These are phyloP conservation scores for Hydrophis major DNA, from an alignment of 2,797 vertebrate species.

Conservation along the genomic window DNA sequence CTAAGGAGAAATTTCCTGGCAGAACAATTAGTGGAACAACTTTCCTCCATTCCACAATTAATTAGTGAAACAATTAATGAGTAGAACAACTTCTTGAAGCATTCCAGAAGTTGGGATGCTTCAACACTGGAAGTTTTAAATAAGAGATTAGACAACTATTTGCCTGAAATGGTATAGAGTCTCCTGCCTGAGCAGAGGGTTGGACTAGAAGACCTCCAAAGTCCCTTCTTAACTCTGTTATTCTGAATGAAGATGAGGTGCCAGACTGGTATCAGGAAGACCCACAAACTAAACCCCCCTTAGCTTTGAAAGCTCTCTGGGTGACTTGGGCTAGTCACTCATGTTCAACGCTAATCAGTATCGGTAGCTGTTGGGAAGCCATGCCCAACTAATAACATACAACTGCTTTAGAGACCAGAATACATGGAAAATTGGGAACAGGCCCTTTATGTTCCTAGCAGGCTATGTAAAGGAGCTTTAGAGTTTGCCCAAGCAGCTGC, in stretches of 20 bases:
- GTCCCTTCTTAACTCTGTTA: not conserved
- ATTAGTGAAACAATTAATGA: not conserved
- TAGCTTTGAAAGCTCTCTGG: not conserved
- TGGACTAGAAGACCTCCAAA: not conserved
- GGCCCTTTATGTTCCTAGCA: not conserved
- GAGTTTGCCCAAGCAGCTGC: not conserved
- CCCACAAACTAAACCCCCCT: not conserved
- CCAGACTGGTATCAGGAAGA: not conserved
- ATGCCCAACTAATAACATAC: not conserved
- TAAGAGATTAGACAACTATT: not conserved
- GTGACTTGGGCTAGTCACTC: not conserved
- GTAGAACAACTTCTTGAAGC: not conserved
- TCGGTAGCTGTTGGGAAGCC: not conserved
- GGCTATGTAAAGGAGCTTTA: not conserved
- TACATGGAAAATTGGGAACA: not conserved
- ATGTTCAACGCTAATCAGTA: not conserved
- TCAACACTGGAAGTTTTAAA: not conserved
- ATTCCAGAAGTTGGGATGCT: not conserved
- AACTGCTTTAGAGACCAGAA: not conserved
- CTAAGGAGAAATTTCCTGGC: not conserved
- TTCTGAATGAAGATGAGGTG: not conserved
- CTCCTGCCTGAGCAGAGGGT: not conserved
- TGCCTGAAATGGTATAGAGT: not conserved
- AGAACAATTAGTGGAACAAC: not conserved
- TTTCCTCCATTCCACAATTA: not conserved